Evolutionary conservation across 2,113 vertebrate genomes (phyloP).

Genomic region (Saccopteryx bilineata): DNA sequence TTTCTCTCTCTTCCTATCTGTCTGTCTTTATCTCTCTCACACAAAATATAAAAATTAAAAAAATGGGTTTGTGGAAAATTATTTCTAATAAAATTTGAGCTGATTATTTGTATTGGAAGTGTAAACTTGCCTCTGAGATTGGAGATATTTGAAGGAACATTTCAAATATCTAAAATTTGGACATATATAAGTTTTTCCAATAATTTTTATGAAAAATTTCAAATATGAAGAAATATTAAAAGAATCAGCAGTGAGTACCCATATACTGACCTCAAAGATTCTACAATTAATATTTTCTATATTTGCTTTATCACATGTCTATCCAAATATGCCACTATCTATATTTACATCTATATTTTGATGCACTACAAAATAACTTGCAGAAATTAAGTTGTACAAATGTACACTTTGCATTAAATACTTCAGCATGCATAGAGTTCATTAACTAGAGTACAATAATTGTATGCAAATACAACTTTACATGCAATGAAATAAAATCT

Average conservation of each 20-base stretch:
- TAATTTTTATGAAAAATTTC: not conserved
- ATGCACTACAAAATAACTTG: slow-evolving; percentile 10
- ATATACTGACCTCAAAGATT: not conserved
- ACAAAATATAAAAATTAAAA: too few relatives aligned
- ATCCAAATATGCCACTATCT: not conserved
- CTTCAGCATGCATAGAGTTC: not conserved
- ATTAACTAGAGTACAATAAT: not conserved
- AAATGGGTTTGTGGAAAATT: not conserved
- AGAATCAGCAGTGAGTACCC: accelerated
- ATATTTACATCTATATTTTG: not conserved
- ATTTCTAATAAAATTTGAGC: slow-evolving; percentile 38
- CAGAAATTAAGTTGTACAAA: not conserved
- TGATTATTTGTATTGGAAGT: not conserved
- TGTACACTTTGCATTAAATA: not conserved
- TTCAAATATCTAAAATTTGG: not conserved
- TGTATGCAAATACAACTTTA: not conserved
- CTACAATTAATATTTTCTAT: not conserved
- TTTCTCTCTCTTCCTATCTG: too few relatives aligned
- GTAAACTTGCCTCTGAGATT: not conserved
- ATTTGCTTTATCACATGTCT: not conserved
- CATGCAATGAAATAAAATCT: not conserved
- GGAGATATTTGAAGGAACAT: not conserved
- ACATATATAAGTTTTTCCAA: not conserved
- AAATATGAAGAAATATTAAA: not conserved
- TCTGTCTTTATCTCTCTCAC: too few relatives aligned